Conservation (phyloP, 2,888 invertebrate genomes). For the Craniophora ligustri region DNA sequence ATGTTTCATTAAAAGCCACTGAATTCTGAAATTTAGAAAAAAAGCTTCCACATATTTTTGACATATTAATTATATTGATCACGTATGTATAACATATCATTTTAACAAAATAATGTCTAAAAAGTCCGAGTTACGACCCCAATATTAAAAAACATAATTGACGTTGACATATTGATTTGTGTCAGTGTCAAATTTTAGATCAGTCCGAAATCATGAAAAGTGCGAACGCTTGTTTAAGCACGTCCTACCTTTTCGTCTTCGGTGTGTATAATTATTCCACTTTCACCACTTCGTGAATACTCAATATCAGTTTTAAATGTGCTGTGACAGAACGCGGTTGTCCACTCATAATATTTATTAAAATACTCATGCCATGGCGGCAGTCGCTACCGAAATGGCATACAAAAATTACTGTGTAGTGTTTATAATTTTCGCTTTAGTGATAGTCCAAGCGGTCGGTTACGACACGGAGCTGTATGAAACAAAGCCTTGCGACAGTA, state of each 20-base stretch:
- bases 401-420: constrained; percentile 83
- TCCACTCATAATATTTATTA: constrained; percentile 34
- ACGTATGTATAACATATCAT: too few species aligned
- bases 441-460: constrained; percentile 83
- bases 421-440: constrained; percentile 83
- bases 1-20: too few species aligned
- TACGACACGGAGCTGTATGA: constrained; percentile 82
- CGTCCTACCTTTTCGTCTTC: constrained; percentile 62
- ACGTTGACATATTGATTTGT: constrained; percentile 39
- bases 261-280: constrained; percentile 59
- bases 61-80: too few species aligned
- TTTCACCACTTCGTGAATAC: constrained; percentile 68
- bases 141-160: constrained; percentile 4
- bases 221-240: constrained; percentile 68
- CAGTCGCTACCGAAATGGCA: constrained; percentile 72
- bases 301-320: constrained; percentile 61
- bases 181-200: constrained; percentile 53
- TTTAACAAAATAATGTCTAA: too few species aligned
- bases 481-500: constrained; percentile 79
- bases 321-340: constrained; percentile 52
- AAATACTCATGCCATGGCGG: constrained; percentile 65
- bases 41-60: too few species aligned
- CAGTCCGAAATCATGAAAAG: constrained; percentile 61
- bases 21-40: too few species aligned
- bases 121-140: too few species aligned